Evolutionary conservation across 2,113 vertebrate species (phyloP).

Genomic region (Datnioides undecimradiatus): DNA sequence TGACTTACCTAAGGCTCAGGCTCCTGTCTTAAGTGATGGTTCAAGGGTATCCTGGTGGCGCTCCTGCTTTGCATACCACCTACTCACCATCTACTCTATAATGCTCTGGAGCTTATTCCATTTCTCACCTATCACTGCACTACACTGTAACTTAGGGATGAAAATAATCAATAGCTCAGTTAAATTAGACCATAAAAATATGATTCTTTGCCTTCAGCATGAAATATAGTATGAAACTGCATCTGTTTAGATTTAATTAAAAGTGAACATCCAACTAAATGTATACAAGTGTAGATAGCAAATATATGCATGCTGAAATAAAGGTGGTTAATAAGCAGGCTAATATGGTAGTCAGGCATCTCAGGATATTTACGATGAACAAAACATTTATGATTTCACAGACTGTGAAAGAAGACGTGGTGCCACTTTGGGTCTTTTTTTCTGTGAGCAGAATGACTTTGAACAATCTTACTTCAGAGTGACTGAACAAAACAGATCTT

Average conservation of each 20-base stretch:
- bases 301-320: constrained; percentile 43
- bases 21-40: constrained; percentile 41
- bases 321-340: constrained; percentile 26
- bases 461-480: not conserved
- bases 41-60: constrained; percentile 12
- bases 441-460: not conserved
- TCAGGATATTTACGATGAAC: constrained; percentile 9
- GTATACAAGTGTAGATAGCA: constrained; percentile 9
- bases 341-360: not conserved
- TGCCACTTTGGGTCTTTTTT: not conserved
- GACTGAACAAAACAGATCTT: not conserved
- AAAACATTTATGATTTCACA: not conserved
- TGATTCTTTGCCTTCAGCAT: constrained; percentile 44
- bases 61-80: constrained; percentile 1
- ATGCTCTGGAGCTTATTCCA: constrained; percentile 10
- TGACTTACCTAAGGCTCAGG: constrained; percentile 41
- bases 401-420: not conserved
- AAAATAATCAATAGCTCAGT: constrained; percentile 54
- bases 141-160: constrained; percentile 2
- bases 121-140: constrained; percentile 15
- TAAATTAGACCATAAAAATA: constrained; percentile 48
- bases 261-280: no score
- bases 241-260: constrained; percentile 36
- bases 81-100: not conserved
- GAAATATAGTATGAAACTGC: constrained; percentile 15